phyloP scores from a whole-genome alignment of 2,797 vertebrate genomes.

The Florisuga fusca region DNA sequence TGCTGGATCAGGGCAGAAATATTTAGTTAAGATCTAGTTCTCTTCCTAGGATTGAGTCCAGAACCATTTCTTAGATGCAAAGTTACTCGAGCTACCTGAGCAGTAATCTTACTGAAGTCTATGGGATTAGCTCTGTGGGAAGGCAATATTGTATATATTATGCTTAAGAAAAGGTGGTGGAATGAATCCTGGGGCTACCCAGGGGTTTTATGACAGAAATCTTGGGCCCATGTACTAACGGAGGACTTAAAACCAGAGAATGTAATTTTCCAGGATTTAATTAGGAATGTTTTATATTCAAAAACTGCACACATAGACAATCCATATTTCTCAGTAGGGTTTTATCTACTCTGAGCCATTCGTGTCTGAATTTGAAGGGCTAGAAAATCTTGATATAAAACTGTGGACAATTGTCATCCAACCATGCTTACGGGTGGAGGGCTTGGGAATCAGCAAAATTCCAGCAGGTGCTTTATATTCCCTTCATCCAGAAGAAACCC shows the following conservation, averaged over 20 bases:
- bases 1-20: neutral
- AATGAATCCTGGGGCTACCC: neutral
- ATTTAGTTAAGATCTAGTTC: neutral
- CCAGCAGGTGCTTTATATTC: neutral
- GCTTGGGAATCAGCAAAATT: neutral
- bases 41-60: neutral
- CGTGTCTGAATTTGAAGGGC: neutral
- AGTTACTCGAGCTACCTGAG: neutral
- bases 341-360: conserved; percentile 32
- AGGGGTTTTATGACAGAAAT: neutral
- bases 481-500: neutral
- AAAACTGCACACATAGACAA: neutral
- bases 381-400: conserved; percentile 14
- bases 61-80: neutral
- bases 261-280: neutral
- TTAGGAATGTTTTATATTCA: neutral
- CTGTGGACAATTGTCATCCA: neutral
- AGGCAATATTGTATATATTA: neutral
- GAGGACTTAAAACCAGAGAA: neutral
- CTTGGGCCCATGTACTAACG: neutral
- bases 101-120: neutral
- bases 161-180: neutral
- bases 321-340: neutral
- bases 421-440: neutral
- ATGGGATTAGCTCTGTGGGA: neutral